A percentile compares a stretch with the other conserved stretches of the same genome.
Evolutionary conservation across 2,888 invertebrate species (phyloP).

Genomic region (Macrophya annulata): DNA sequence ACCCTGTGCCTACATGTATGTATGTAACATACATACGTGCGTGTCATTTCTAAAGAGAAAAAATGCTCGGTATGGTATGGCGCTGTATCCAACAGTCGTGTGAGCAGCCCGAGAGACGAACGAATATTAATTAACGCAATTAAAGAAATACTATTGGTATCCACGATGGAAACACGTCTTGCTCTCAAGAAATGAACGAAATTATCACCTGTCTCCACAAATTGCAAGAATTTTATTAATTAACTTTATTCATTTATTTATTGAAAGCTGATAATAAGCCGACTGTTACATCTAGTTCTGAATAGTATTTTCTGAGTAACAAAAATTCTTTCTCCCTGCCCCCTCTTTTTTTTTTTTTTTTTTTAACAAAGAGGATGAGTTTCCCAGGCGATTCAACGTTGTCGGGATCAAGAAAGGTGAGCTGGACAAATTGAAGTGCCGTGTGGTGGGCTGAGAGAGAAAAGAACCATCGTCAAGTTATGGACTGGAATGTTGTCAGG

Average conservation of each 20-base stretch:
- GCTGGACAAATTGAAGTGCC: slow-evolving; percentile 2
- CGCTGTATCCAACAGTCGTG: slow-evolving; percentile 14
- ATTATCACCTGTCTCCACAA: slow-evolving; percentile 61
- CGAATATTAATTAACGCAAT: slow-evolving; percentile 66
- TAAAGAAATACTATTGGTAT: slow-evolving; percentile 63
- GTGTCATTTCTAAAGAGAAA: slow-evolving; percentile 14
- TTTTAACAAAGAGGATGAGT: background rate
- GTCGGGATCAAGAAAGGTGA: slow-evolving; percentile 1
- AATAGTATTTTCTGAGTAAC: slow-evolving; percentile 15
- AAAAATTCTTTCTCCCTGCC: background rate
- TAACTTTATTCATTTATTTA: slow-evolving; percentile 64
- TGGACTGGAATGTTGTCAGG: slow-evolving; percentile 38
- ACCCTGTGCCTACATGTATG: background rate
- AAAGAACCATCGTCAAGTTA: slow-evolving; percentile 18
- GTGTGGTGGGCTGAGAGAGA: background rate
- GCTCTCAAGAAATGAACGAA: slow-evolving; percentile 56
- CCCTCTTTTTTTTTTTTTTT: no score
- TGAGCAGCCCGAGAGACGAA: slow-evolving; percentile 21
- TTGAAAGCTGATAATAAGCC: slow-evolving; percentile 56
- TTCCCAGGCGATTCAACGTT: background rate
- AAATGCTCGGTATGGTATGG: background rate
- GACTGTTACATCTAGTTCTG: background rate
- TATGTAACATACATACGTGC: no score
- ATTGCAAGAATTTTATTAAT: slow-evolving; percentile 57
- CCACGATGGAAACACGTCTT: slow-evolving; percentile 53